phyloP scores from a whole-genome alignment of 2,113 vertebrate species.

The Thunnus thynnus region DNA sequence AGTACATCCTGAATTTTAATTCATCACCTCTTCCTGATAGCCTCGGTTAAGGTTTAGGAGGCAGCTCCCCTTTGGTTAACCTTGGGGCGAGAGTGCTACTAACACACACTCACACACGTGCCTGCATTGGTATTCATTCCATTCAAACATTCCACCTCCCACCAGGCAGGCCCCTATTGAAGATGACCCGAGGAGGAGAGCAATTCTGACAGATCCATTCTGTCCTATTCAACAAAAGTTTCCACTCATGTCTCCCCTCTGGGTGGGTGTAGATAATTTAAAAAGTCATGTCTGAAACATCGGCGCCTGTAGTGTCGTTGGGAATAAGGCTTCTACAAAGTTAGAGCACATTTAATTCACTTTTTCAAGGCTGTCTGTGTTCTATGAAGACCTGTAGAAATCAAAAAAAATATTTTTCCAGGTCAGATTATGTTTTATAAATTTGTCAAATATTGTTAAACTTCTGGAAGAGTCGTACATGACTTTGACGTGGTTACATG shows the following conservation, averaged over 20 bases:
- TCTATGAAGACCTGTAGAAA: background rate
- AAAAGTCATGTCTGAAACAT: slow-evolving; percentile 3
- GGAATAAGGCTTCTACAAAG: background rate
- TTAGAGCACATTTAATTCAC: background rate
- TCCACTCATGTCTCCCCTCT: background rate
- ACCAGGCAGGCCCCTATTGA: background rate
- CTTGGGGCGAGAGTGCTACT: background rate
- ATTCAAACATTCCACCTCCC: background rate
- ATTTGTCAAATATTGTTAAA: background rate
- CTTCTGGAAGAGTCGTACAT: background rate
- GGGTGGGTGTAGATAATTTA: background rate
- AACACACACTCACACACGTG: background rate
- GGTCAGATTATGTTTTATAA: background rate
- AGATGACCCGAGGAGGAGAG: background rate
- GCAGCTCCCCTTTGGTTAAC: background rate
- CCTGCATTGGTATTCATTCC: background rate
- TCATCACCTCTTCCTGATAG: background rate
- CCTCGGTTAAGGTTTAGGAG: background rate
- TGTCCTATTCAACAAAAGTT: slow-evolving; percentile 9
- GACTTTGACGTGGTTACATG: background rate
- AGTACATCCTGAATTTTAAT: background rate
- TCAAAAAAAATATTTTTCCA: background rate
- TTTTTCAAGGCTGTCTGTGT: background rate
- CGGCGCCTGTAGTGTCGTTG: background rate
- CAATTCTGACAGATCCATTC: background rate